Conservation (phyloP, 2,797 vertebrate genomes). For the Xiphophorus birchmanni region DNA sequence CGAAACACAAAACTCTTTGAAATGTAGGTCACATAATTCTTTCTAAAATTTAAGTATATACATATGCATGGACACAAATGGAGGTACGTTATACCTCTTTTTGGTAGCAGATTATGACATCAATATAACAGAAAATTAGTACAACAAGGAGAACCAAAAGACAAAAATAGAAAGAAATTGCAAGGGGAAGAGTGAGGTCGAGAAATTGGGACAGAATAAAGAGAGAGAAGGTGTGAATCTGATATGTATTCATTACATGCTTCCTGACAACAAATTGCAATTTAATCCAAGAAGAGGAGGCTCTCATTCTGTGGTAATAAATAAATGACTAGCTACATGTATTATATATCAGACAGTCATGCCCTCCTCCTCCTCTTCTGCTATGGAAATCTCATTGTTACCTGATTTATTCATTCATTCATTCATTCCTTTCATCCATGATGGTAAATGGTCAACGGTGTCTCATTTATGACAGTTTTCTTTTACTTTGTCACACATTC, state of each 20-base stretch:
- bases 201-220: constrained; percentile 70
- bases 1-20: constrained; percentile 3
- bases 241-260: constrained; percentile 90
- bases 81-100: constrained; percentile 43
- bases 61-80: constrained; percentile 48
- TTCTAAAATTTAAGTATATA: constrained; percentile 29
- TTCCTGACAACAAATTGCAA: constrained; percentile 89
- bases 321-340: constrained; percentile 90
- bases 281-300: constrained; percentile 89
- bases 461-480: constrained; percentile 79
- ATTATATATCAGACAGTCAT: constrained; percentile 87
- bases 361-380: constrained; percentile 83
- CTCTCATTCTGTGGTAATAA: constrained; percentile 89
- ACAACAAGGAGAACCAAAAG: constrained; percentile 62
- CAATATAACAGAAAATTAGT: constrained; percentile 65
- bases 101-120: constrained; percentile 53
- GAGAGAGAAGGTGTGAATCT: constrained; percentile 78
- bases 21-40: constrained; percentile 18
- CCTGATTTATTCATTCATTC: constrained; percentile 85
- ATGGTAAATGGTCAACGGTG: constrained; percentile 80
- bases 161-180: constrained; percentile 56
- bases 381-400: constrained; percentile 87
- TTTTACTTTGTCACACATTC: constrained; percentile 69
- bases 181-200: constrained; percentile 38
- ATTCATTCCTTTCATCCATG: constrained; percentile 77